A percentile compares a stretch with the other conserved stretches of the same genome.
These are phyloP conservation scores for Micronycteris hirsuta DNA, from an alignment of 2,113 vertebrate genomes.

Conservation along the genomic window DNA sequence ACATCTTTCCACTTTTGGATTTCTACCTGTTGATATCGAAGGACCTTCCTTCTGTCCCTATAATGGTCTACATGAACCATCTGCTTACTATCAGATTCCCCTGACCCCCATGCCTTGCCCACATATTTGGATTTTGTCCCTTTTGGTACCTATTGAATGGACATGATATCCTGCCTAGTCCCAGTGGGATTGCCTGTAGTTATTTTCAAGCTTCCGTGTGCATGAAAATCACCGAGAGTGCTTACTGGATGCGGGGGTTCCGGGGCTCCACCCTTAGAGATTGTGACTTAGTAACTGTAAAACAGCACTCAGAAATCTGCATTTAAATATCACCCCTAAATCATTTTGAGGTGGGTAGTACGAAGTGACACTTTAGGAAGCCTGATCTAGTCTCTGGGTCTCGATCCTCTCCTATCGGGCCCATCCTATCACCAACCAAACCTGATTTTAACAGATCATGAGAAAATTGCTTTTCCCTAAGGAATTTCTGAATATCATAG, in stretches of 20 bases:
- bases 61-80: background rate
- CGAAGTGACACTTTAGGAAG: background rate
- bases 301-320: background rate
- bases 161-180: background rate
- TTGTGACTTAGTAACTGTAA: background rate
- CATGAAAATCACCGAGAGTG: background rate
- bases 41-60: background rate
- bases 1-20: background rate
- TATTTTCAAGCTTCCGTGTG: background rate
- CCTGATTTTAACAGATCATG: background rate
- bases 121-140: background rate
- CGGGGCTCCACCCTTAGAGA: background rate
- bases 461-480: slow-evolving; percentile 1
- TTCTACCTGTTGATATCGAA: background rate
- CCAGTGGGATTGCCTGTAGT: background rate
- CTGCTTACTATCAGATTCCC: background rate
- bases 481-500: slow-evolving; percentile 10
- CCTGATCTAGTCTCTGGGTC: background rate
- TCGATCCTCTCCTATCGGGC: background rate
- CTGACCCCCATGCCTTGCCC: background rate
- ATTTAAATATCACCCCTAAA: background rate
- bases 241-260: background rate
- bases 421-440: background rate
- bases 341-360: background rate
- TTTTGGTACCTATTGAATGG: background rate